A percentile compares a stretch with the other conserved stretches of the same genome.
phyloP scores from a whole-genome alignment of 2,888 invertebrate genomes.

The Odontothrips loti region DNA sequence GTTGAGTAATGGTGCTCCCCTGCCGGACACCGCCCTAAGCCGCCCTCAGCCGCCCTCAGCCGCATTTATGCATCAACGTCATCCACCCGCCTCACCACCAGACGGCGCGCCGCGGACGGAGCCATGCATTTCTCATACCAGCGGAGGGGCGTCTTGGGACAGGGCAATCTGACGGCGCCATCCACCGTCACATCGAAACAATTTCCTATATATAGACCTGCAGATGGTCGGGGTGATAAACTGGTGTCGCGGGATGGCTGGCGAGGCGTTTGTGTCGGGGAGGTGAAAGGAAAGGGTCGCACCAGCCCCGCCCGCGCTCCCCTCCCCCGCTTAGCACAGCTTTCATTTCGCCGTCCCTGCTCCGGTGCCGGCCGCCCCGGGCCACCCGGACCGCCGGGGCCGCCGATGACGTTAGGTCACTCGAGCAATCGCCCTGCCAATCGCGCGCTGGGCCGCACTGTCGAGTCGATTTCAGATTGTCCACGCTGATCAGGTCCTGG shows the following conservation, averaged over 20 bases:
- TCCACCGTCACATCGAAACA: not conserved
- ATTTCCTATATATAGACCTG: not conserved
- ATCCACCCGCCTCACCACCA: too few species aligned
- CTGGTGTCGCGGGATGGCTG: too few species aligned
- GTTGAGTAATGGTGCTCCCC: too few species aligned
- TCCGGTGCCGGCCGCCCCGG: not conserved
- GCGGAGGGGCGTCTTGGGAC: not conserved
- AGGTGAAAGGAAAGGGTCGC: not conserved
- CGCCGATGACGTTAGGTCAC: constrained; percentile 6
- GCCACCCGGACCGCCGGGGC: not conserved
- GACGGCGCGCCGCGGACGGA: too few species aligned
- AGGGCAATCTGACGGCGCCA: not conserved
- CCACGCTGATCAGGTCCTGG: not conserved
- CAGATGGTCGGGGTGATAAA: not conserved
- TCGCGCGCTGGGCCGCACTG: not conserved
- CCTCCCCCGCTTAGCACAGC: not conserved
- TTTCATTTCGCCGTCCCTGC: not conserved
- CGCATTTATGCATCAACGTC: too few species aligned
- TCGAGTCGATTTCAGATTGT: not conserved
- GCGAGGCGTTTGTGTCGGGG: not conserved
- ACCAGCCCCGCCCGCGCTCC: not conserved
- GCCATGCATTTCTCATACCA: too few species aligned
- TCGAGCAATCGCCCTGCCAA: not conserved
- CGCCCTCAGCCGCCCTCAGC: not conserved
- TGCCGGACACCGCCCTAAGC: not conserved